A percentile compares a stretch with the other conserved stretches of the same genome.
Evolutionary conservation across 2,888 invertebrate genomes (phyloP).

Genomic region (Tricholauxania praeusta): DNA sequence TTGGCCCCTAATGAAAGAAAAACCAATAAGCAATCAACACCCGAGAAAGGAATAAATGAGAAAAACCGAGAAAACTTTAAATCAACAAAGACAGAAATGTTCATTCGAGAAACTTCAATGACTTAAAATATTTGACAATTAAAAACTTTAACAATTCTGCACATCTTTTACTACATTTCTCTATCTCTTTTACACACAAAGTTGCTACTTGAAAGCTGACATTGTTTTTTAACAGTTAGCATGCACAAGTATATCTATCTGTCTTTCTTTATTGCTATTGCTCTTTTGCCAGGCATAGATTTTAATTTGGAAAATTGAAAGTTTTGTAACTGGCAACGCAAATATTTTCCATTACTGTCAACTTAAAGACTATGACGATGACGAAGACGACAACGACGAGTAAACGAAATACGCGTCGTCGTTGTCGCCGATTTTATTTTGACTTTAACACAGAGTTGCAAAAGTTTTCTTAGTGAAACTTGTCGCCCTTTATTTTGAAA

Average conservation of each 20-base stretch:
- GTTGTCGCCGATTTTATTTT: no score
- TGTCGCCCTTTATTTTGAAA: no score
- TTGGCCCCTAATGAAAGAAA: no score
- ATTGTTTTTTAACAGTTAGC: no score
- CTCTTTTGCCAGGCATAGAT: background rate
- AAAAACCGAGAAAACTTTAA: background rate
- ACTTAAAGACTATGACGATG: background rate
- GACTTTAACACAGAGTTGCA: no score
- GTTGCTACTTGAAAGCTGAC: no score
- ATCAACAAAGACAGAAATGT: background rate
- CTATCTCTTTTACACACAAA: background rate
- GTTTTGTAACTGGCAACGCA: slow-evolving; percentile 22
- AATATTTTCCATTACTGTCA: slow-evolving; percentile 25
- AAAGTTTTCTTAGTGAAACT: no score
- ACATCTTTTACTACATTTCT: background rate
- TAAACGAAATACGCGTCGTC: no score
- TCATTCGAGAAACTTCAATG: slow-evolving; percentile 8
- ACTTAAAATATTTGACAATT: slow-evolving; percentile 31
- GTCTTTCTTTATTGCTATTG: background rate
- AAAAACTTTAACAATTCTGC: slow-evolving; percentile 28
- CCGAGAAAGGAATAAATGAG: background rate
- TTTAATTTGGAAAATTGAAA: slow-evolving; percentile 24
- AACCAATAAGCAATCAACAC: no score
- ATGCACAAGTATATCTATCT: background rate
- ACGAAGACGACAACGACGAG: background rate